Evolutionary conservation across 2,888 invertebrate species (phyloP), one percentile per base, ranked within the genome.

Genomic region (Apamea sordens): DNA sequence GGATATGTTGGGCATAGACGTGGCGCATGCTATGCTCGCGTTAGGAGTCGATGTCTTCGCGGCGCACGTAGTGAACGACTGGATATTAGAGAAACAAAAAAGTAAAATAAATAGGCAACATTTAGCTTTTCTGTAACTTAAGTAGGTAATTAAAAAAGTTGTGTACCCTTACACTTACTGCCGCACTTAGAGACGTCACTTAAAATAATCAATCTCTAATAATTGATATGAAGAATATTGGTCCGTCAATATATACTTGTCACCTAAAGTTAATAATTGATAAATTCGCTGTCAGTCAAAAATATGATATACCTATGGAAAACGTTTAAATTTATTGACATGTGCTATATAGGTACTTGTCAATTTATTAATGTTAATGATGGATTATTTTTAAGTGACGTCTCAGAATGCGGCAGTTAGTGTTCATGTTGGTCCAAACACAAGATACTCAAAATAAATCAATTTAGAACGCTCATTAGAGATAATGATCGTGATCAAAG

Each of bases 341-440:
- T 18, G 67, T 41, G 24, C 36, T 13, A 13, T 41, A 36, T 15
- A 67, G 0, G 0, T 36, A 36, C 15, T 67, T n/a, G n/a, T n/a
- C n/a, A 67, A 41, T n/a, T 36, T 36, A 36, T 36, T 41, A n/a
- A 41, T n/a, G 41, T 41, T 10, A 41, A 18, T 41, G 1, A 41
- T 41, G 11, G 32, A 50, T 69, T 50, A 32, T 32, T 70, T 24
- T 24, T 32, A 24, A 32, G 15, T 24, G 24, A 24, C 15, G 41
- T 63, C 24, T 50, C 7, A 24, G 28, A 36, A 47, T 28, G 44
- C 21, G 15, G 11, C 5, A 18, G 41, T 36, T 56, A n/a, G 3
- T 69, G n/a, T 53, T 5, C 3, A 72, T 44, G 18, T 83, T 91
- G 93, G 94, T 93, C 94, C 94, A 94, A 94, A 92, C 92, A 91